A percentile compares a stretch with the other conserved stretches of the same genome.
phyloP scores from a whole-genome alignment of 2,113 vertebrate species.

The Hippocampus barbouri region DNA sequence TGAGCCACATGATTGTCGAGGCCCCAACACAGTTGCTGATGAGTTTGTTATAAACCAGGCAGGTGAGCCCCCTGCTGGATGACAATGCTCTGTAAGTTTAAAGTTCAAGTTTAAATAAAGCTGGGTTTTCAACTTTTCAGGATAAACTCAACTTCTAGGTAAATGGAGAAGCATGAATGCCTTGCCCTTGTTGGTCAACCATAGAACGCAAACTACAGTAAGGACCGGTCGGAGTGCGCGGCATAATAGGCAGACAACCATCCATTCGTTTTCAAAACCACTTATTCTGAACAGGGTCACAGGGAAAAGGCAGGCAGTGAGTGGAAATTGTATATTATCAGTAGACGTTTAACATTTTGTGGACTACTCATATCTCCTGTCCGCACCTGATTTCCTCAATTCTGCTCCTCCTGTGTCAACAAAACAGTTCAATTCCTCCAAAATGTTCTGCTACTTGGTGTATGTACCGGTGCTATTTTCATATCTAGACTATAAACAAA shows the following conservation, averaged over 20 bases:
- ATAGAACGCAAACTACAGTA: not conserved
- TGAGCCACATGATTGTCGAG: not conserved
- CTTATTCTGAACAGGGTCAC: too few species aligned
- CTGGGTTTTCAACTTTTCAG: slow-evolving; percentile 3
- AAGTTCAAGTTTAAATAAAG: slow-evolving; percentile 15
- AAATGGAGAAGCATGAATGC: not conserved
- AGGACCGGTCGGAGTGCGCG: not conserved
- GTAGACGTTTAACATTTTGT: not conserved
- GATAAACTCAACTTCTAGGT: not conserved
- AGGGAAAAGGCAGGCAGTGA: too few species aligned
- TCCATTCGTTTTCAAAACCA: too few species aligned
- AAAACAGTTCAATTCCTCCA: not conserved
- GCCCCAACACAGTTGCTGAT: too few species aligned
- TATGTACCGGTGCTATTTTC: too few species aligned
- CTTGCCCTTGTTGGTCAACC: not conserved
- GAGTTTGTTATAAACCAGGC: not conserved
- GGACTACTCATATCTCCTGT: too few species aligned
- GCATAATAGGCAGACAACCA: too few species aligned
- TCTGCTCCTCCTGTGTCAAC: too few species aligned
- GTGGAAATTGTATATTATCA: too few species aligned
- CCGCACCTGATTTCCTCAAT: too few species aligned
- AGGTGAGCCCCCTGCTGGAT: slow-evolving; percentile 21
- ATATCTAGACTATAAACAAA: too few species aligned
- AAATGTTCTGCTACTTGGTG: too few species aligned
- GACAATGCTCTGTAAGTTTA: not conserved